Conservation (phyloP, 2,113 vertebrate genomes). For the Etheostoma spectabile region DNA sequence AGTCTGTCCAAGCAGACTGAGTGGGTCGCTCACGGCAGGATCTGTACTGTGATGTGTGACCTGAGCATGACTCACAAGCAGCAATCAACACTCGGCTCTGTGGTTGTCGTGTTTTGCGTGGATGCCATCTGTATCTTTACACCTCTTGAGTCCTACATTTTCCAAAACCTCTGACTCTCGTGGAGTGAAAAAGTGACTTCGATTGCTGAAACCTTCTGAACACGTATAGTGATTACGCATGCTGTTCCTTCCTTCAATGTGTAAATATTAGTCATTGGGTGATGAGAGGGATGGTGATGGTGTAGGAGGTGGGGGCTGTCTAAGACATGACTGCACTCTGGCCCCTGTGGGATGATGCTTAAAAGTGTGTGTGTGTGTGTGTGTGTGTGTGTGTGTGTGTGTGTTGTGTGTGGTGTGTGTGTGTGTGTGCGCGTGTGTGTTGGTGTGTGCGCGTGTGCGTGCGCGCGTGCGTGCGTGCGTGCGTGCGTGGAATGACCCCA, state of each 20-base stretch:
- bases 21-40: conserved; percentile 35
- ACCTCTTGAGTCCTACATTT: conserved; percentile 41
- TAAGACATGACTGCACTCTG: conserved; percentile 36
- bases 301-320: conserved; percentile 13
- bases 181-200: not conserved
- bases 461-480: not conserved
- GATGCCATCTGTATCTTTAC: conserved; percentile 70
- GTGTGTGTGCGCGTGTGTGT: too few relatives aligned
- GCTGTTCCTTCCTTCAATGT: not conserved
- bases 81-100: conserved; percentile 59
- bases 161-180: conserved; percentile 31
- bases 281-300: conserved; percentile 22
- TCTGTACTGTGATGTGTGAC: conserved; percentile 62
- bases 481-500: conserved; percentile 16
- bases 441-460: too few relatives aligned
- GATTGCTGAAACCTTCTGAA: conserved; percentile 18
- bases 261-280: conserved; percentile 64
- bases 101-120: conserved; percentile 43
- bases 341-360: conserved; percentile 28
- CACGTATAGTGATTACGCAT: conserved; percentile 23
- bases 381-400: too few relatives aligned
- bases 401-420: too few relatives aligned
- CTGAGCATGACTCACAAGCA: conserved; percentile 62
- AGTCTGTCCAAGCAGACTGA: conserved; percentile 39
- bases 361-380: not conserved